These are phyloP conservation scores for Thamnophis elegans DNA, from an alignment of 2,797 vertebrate genomes.

Conservation along the genomic window DNA sequence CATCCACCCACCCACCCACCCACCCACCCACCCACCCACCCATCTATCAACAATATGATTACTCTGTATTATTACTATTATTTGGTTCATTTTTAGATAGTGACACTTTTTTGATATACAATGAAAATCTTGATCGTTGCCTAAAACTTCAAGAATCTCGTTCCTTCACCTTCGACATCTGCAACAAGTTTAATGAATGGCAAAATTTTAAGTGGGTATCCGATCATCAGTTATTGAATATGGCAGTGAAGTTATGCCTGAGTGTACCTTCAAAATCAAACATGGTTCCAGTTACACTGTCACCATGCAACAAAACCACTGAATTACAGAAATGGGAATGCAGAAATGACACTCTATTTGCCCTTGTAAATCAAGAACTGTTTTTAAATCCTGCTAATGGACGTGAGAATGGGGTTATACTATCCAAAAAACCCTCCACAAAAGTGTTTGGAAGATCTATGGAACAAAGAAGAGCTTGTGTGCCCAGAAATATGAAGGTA, in stretches of 20 bases:
- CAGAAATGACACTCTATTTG: conserved; percentile 85
- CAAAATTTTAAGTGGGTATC: conserved; percentile 92
- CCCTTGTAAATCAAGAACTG: conserved; percentile 75
- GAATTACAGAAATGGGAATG: conserved; percentile 89
- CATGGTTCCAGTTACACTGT: conserved; percentile 75
- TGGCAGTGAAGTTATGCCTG: conserved; percentile 84
- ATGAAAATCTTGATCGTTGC: conserved; percentile 85
- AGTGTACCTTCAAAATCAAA: conserved; percentile 73
- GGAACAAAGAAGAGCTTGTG: conserved; percentile 80
- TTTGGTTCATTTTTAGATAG: conserved; percentile 67
- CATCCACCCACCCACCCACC: too few relatives aligned
- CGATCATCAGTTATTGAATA: conserved; percentile 78
- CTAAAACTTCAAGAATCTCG: conserved; percentile 72
- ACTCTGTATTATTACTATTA: not conserved
- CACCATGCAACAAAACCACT: conserved; percentile 78
- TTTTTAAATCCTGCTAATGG: conserved; percentile 86
- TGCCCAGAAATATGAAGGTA: conserved; percentile 86
- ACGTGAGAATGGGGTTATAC: conserved; percentile 79
- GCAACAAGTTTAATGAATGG: conserved; percentile 72
- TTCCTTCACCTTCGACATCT: conserved; percentile 66
- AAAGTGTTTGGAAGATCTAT: conserved; percentile 87
- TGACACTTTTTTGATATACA: conserved; percentile 85
- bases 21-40: too few relatives aligned
- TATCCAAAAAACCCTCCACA: conserved; percentile 73
- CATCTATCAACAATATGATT: not conserved